A percentile compares a stretch with the other conserved stretches of the same genome.
These are phyloP conservation scores for Ladona fulva DNA, from an alignment of 1,140 invertebrate genomes.

Conservation along the genomic window DNA sequence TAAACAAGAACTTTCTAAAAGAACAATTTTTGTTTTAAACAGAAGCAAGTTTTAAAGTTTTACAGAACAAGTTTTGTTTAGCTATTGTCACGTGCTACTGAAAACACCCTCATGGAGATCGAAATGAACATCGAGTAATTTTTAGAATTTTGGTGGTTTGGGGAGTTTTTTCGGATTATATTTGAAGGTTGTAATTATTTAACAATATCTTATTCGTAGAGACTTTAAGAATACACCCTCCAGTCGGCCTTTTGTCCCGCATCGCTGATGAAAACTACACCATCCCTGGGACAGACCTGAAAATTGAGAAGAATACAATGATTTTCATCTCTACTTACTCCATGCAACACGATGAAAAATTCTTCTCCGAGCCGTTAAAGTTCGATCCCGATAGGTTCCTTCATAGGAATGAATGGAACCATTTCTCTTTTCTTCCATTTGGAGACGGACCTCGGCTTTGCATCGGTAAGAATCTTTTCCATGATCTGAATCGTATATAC, in stretches of 20 bases:
- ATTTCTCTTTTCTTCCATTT: slow-evolving; percentile 40
- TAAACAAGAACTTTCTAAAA: no score
- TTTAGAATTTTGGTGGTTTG: no score
- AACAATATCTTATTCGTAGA: no score
- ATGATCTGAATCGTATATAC: background rate
- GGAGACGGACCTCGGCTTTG: slow-evolving; percentile 48
- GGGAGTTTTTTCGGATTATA: no score
- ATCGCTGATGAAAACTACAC: slow-evolving; percentile 38
- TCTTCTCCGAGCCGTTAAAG: slow-evolving; percentile 45
- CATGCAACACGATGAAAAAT: slow-evolving; percentile 35
- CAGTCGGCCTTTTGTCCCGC: slow-evolving; percentile 33
- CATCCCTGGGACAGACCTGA: slow-evolving; percentile 29
- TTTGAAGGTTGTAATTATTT: no score
- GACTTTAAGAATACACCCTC: slow-evolving; percentile 40
- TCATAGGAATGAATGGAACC: background rate
- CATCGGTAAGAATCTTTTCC: slow-evolving; percentile 33
- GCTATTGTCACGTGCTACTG: no score
- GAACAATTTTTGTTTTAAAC: no score
- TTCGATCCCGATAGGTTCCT: slow-evolving; percentile 53
- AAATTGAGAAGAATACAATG: slow-evolving; percentile 27
- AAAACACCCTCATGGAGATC: no score
- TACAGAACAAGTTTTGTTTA: no score
- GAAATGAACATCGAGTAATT: no score
- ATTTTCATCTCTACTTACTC: slow-evolving; percentile 27
- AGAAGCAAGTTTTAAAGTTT: no score